These are phyloP conservation scores for Nomada fabriciana DNA, from an alignment of 2,888 invertebrate species.

Conservation along the genomic window DNA sequence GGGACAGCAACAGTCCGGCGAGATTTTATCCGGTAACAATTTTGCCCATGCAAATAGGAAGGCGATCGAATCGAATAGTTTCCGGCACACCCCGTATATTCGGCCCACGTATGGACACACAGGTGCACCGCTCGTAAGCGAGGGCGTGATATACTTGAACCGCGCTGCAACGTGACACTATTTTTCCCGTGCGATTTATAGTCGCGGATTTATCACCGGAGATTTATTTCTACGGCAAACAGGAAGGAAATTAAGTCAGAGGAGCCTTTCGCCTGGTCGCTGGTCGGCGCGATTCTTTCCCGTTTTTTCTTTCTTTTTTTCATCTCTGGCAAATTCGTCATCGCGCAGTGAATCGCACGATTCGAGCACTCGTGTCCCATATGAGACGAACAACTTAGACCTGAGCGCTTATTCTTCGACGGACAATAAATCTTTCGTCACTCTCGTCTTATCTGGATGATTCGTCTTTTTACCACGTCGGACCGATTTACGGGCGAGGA, in stretches of 20 bases:
- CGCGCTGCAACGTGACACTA: slow-evolving; percentile 49
- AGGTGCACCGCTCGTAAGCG: slow-evolving; percentile 31
- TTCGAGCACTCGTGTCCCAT: neutral
- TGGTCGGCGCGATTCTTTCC: neutral
- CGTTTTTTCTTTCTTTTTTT: neutral
- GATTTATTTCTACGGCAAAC: slow-evolving; percentile 59
- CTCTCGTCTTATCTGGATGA: slow-evolving; percentile 11
- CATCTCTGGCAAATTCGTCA: neutral
- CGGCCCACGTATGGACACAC: slow-evolving; percentile 36
- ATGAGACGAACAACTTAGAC: slow-evolving; percentile 1
- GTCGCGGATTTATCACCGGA: slow-evolving; percentile 55
- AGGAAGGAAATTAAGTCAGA: slow-evolving; percentile 64
- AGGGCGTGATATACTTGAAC: slow-evolving; percentile 53
- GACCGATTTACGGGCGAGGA: slow-evolving; percentile 10
- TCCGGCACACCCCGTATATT: neutral
- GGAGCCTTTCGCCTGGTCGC: slow-evolving; percentile 4
- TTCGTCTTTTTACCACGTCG: slow-evolving; percentile 18
- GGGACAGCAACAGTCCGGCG: neutral
- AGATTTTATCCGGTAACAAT: slow-evolving; percentile 46
- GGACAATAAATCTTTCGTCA: slow-evolving; percentile 43
- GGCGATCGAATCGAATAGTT: slow-evolving; percentile 44
- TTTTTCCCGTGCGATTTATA: slow-evolving; percentile 62
- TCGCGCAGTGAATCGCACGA: slow-evolving; percentile 10
- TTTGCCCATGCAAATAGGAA: slow-evolving; percentile 37
- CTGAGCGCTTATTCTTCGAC: slow-evolving; percentile 17